Evolutionary conservation across 2,797 vertebrate genomes (phyloP).

Genomic region (Coranthus polyacanthus): DNA sequence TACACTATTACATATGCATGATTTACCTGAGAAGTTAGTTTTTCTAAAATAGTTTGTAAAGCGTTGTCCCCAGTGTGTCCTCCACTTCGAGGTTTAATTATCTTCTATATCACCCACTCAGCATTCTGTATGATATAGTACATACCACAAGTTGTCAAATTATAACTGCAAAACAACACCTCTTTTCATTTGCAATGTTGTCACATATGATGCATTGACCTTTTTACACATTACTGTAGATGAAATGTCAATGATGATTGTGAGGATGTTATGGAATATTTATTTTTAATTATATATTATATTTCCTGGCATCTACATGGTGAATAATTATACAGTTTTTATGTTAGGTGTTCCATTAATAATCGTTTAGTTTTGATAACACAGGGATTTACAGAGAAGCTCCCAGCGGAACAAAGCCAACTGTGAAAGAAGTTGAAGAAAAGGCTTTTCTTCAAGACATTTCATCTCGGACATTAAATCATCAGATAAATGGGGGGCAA

Average conservation of each 20-base stretch:
- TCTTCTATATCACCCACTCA: neutral
- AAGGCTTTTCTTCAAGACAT: conserved; percentile 47
- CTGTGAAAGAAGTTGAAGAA: conserved; percentile 46
- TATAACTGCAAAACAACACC: neutral
- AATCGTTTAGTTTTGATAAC: conserved; percentile 49
- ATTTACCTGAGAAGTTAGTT: no score
- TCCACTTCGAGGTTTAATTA: neutral
- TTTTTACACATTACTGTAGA: no score
- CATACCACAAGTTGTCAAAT: conserved; percentile 21
- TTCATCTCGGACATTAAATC: conserved; percentile 54
- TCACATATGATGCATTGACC: conserved; percentile 28
- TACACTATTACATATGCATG: neutral
- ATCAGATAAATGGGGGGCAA: conserved; percentile 45
- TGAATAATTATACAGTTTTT: conserved; percentile 51
- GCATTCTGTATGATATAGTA: neutral
- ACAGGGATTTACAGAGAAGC: conserved; percentile 16
- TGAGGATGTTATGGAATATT: conserved; percentile 18
- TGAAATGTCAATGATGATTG: conserved; percentile 48
- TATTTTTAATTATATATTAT: conserved; percentile 6
- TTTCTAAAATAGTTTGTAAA: no score
- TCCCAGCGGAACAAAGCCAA: conserved; percentile 26
- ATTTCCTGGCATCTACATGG: conserved; percentile 31
- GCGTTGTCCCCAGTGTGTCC: neutral
- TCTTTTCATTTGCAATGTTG: conserved; percentile 8
- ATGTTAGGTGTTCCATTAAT: conserved; percentile 43